These are phyloP conservation scores for Rhinophrynus dorsalis DNA, from an alignment of 2,797 vertebrate species.

Conservation along the genomic window DNA sequence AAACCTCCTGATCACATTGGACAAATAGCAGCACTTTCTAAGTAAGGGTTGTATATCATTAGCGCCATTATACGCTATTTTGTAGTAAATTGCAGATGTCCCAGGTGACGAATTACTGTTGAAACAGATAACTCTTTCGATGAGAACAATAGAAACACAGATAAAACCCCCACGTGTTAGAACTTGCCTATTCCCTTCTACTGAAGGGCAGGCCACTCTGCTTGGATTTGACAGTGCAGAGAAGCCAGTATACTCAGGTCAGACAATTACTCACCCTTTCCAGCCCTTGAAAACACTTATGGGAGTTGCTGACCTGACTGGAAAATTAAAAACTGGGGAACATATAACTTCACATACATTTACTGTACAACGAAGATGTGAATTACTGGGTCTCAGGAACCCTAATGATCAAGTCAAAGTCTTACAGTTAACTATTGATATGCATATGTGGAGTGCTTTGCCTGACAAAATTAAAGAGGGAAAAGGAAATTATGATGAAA, in stretches of 20 bases:
- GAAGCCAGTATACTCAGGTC: background rate
- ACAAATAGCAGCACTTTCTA: background rate
- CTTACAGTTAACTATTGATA: background rate
- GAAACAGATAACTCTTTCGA: background rate
- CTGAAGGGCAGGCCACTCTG: background rate
- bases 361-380: background rate
- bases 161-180: no score
- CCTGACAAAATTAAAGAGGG: background rate
- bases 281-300: conserved; percentile 28
- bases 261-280: background rate
- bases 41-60: no score
- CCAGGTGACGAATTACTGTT: background rate
- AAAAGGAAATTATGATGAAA: background rate
- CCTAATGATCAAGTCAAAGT: background rate
- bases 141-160: no score
- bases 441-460: background rate
- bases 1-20: no score
- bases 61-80: no score
- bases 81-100: no score
- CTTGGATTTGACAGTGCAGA: background rate
- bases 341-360: background rate
- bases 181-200: background rate
- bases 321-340: background rate
- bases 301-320: background rate
- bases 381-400: background rate